Percentiles rank a stretch among this genome's conserved stretches.
These are phyloP conservation scores for Actinernus sp. DNA, from an alignment of 92 coral and sea anemone species.

Conservation along the genomic window DNA sequence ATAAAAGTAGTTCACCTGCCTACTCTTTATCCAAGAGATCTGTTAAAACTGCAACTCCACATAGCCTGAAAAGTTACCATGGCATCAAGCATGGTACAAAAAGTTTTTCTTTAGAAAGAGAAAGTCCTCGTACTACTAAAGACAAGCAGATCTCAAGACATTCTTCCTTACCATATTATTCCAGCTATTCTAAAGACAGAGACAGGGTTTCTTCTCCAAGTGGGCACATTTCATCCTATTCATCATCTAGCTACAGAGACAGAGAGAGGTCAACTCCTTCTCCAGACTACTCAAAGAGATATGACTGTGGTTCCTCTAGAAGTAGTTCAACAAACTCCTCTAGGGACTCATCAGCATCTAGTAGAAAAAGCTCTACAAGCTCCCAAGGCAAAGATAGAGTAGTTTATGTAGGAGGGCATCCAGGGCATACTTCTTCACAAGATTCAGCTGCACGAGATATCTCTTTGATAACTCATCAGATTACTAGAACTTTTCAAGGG, in stretches of 20 bases:
- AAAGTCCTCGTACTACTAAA: neutral
- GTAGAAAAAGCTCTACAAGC: slow-evolving; percentile 45
- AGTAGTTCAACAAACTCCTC: slow-evolving; percentile 31
- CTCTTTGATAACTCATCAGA: slow-evolving; percentile 56
- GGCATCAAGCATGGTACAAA: neutral
- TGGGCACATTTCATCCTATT: no score
- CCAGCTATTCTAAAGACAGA: neutral
- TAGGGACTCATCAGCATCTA: slow-evolving; percentile 12
- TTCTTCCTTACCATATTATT: neutral
- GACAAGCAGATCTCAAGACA: neutral
- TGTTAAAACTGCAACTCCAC: neutral
- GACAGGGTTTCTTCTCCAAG: neutral
- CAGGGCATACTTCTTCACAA: slow-evolving; percentile 38
- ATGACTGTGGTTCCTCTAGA: slow-evolving; percentile 15
- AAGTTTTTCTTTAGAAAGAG: neutral
- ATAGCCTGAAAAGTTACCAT: neutral
- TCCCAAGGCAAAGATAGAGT: slow-evolving; percentile 30
- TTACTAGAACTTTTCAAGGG: slow-evolving; percentile 48
- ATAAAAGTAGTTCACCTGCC: neutral
- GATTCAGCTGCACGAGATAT: slow-evolving; percentile 53
- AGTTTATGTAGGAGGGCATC: slow-evolving; percentile 14
- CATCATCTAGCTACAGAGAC: neutral
- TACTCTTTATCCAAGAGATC: neutral
- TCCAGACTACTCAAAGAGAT: neutral
- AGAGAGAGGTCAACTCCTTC: slow-evolving; percentile 5